Base-by-base conservation (phyloP, 2,797 vertebrate species). In the Crenuchus spilurus region DNA sequence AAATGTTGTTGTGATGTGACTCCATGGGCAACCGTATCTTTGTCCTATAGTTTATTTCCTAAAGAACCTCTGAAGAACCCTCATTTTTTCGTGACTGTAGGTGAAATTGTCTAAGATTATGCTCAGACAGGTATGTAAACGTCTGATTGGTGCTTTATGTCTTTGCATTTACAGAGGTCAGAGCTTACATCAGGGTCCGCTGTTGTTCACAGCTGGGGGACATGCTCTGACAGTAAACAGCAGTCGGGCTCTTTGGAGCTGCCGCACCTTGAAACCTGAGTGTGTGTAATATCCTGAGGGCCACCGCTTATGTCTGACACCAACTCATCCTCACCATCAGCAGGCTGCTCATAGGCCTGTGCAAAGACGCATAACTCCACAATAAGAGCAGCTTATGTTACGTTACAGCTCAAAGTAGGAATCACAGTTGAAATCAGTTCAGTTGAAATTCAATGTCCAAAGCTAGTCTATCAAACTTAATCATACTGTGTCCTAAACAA, bases 181-280 rank as follows among this genome's bases (percentile, higher is more conserved):
- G n/a, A 22, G 8, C 35, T 31, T 41, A 22, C 35, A 26, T 6
- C 33, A 39, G 20, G 11, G 35, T 14, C 14, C 7, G 6, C 9
- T 41, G 33, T 14, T 14, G 3, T 35, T 2, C 18, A 16, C n/a
- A 10, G n/a, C n/a, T 9, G 55, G 31, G 30, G 55, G 18, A 39
- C 8, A 2, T 10, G 57, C 31, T 37, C 57, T 11, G 31, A 37
- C 57, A 51, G 22, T 51, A 37, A 60, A 33, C 39, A 51, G 14
- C 58, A 46, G 11, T n/a, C 20, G 1, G 41, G 44, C 30, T 30
- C 18, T 44, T 49, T 46, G n/a, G 16, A 30, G 33, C 44, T 9
- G 24, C 57, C 57, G 22, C 31, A 42, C n/a, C 62, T 71, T 66
- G 55, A 75, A 75, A 62, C 46, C 31, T 41, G 42, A 61, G 46